Evolutionary conservation across 2,888 invertebrate species (phyloP).

Genomic region (Cyclophora albipunctata): DNA sequence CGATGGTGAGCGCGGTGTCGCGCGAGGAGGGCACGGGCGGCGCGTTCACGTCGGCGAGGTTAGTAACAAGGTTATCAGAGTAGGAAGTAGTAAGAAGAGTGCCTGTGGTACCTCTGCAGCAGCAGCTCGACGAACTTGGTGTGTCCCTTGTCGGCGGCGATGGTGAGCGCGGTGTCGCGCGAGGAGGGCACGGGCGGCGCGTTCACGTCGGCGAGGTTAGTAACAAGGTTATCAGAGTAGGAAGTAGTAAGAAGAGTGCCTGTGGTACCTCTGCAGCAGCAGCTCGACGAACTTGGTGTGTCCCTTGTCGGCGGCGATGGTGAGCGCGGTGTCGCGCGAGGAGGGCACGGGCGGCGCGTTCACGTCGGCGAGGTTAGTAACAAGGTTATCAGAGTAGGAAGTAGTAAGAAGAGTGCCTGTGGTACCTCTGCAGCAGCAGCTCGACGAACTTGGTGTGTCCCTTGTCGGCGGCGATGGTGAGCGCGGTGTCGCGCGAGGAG

Average conservation of each 20-base stretch:
- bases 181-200: constrained; percentile 98
- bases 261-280: constrained; percentile 77
- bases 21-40: constrained; percentile 98
- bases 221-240: no score
- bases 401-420: no score
- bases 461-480: constrained; percentile 99
- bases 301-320: constrained; percentile 99
- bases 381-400: no score
- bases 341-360: constrained; percentile 99
- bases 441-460: constrained; percentile 97
- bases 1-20: constrained; percentile 98
- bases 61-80: no score
- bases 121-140: constrained; percentile 92
- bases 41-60: no score
- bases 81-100: no score
- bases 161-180: constrained; percentile 97
- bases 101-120: constrained; percentile 71
- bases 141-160: constrained; percentile 99
- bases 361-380: no score
- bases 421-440: constrained; percentile 80
- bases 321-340: constrained; percentile 97
- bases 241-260: no score
- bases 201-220: no score
- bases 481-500: constrained; percentile 96
- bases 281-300: constrained; percentile 95